Conservation (phyloP, 1,140 invertebrate genomes). For the Cryptotermes secundus region DNA sequence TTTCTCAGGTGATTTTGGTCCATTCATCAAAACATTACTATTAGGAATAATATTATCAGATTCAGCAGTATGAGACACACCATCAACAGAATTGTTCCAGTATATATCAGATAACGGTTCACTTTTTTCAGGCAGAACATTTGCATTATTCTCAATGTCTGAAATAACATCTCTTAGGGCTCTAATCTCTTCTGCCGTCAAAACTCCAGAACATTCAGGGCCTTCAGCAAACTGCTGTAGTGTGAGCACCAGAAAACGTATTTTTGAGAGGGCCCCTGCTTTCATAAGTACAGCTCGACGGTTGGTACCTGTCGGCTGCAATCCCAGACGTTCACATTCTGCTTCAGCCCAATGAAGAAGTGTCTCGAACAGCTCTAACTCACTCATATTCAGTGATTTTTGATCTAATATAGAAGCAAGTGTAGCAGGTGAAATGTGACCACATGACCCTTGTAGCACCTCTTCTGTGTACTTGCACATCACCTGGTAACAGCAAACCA, state of each 20-base stretch:
- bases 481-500: slow-evolving; percentile 22
- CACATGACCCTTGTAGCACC: not conserved
- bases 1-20: not conserved
- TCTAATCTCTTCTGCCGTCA: slow-evolving; percentile 34
- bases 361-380: slow-evolving; percentile 37
- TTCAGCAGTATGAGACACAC: not conserved
- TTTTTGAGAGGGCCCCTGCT: slow-evolving; percentile 33
- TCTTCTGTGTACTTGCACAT: slow-evolving; percentile 37
- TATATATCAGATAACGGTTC: too few species aligned
- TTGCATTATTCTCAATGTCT: slow-evolving; percentile 16
- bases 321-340: slow-evolving; percentile 33
- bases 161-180: slow-evolving; percentile 20
- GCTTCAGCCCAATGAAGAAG: slow-evolving; percentile 37
- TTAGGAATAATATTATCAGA: not conserved
- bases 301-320: slow-evolving; percentile 27
- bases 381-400: slow-evolving; percentile 37
- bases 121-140: not conserved
- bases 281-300: slow-evolving; percentile 34
- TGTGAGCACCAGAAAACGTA: slow-evolving; percentile 38
- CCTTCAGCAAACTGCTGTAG: slow-evolving; percentile 31
- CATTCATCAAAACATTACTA: not conserved
- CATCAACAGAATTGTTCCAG: too few species aligned
- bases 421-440: slow-evolving; percentile 31
- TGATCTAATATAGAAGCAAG: slow-evolving; percentile 38
- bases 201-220: slow-evolving; percentile 32